phyloP scores from a whole-genome alignment of 2,888 invertebrate genomes.

The Hyposoter dolosus region DNA sequence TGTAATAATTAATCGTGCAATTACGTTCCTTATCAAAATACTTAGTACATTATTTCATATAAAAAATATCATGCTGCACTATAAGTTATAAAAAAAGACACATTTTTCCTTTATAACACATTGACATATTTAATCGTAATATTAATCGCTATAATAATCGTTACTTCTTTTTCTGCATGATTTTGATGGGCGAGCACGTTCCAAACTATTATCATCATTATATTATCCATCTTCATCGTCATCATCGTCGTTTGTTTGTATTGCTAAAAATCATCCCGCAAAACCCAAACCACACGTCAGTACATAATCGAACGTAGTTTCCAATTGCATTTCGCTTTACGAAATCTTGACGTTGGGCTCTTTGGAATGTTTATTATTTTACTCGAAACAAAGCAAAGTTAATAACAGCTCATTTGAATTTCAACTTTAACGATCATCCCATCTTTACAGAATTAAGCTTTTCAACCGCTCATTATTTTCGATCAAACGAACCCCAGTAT shows the following conservation, averaged over 20 bases:
- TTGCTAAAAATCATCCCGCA: conserved; percentile 53
- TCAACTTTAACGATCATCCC: conserved; percentile 17
- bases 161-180: conserved; percentile 36
- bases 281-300: conserved; percentile 51
- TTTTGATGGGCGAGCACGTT: conserved; percentile 76
- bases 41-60: conserved; percentile 76
- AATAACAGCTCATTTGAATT: neutral
- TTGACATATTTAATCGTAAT: conserved; percentile 67
- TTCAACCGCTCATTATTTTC: conserved; percentile 45
- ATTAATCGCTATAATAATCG: conserved; percentile 53
- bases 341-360: conserved; percentile 17
- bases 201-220: conserved; percentile 72
- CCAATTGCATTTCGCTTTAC: conserved; percentile 22
- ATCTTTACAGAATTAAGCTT: conserved; percentile 26
- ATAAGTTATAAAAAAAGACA: conserved; percentile 77
- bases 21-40: conserved; percentile 78
- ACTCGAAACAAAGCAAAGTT: neutral
- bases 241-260: conserved; percentile 25
- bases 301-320: conserved; percentile 31
- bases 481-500: conserved; percentile 47
- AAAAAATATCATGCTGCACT: conserved; percentile 83
- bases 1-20: conserved; percentile 62
- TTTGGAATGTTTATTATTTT: conserved; percentile 57
- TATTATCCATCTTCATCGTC: conserved; percentile 64
- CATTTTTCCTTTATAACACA: conserved; percentile 70